Conservation (phyloP, 2,113 vertebrate species). For the Pollimyrus isidori region DNA sequence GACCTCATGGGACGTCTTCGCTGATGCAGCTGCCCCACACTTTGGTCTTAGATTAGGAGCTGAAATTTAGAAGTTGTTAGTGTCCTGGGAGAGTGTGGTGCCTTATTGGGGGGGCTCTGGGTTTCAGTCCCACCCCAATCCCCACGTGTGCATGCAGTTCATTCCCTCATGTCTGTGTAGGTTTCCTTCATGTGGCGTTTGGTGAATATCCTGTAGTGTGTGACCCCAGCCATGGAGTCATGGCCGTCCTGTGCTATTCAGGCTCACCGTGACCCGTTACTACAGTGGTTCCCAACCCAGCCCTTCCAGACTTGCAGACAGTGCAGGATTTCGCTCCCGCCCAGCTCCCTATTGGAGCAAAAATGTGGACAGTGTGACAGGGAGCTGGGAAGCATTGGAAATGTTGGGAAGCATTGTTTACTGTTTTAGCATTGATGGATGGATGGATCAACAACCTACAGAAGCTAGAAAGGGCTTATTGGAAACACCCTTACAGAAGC, state of each 20-base stretch:
- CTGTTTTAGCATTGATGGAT: neutral
- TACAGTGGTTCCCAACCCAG: neutral
- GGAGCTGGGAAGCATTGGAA: neutral
- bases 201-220: neutral
- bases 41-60: neutral
- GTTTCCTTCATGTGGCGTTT: neutral
- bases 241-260: neutral
- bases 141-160: neutral
- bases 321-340: neutral
- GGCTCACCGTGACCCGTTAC: neutral
- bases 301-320: neutral
- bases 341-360: neutral
- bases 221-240: neutral
- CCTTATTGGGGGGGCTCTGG: neutral
- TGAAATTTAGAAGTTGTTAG: neutral
- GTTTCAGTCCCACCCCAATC: neutral
- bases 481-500: neutral
- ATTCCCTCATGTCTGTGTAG: neutral
- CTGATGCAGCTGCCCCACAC: neutral
- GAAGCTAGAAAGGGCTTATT: neutral
- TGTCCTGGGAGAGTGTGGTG: neutral
- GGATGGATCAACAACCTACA: neutral
- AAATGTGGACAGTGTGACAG: neutral
- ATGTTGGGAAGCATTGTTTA: neutral
- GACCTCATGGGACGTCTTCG: neutral